Percentiles rank a stretch among this genome's conserved stretches.
These are phyloP conservation scores for Amiota minor DNA, from an alignment of 2,888 invertebrate species.

Conservation along the genomic window DNA sequence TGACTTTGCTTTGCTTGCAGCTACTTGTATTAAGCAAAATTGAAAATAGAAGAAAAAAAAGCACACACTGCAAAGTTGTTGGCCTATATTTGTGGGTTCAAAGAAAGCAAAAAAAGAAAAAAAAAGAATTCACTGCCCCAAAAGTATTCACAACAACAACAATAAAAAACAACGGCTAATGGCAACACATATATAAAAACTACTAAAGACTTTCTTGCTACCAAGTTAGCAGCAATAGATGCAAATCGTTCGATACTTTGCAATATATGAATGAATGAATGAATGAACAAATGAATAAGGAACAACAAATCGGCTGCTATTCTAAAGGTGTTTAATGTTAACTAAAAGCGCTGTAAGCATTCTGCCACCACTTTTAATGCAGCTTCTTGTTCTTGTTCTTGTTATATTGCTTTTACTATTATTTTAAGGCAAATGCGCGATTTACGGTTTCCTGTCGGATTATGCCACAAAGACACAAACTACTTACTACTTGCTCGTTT, in stretches of 20 bases:
- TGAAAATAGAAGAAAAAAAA: not conserved
- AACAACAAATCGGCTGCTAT: not conserved
- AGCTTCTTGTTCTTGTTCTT: not conserved
- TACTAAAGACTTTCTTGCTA: not conserved
- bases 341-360: slow-evolving; percentile 20
- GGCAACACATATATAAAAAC: not conserved
- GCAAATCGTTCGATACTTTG: not conserved
- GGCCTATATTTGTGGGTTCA: slow-evolving; percentile 21
- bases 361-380: slow-evolving; percentile 15
- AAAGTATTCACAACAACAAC: not conserved
- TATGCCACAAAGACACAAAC: slow-evolving; percentile 11
- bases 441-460: slow-evolving; percentile 25
- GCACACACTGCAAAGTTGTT: slow-evolving; percentile 5
- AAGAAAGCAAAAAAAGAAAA: slow-evolving; percentile 6
- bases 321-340: slow-evolving; percentile 32
- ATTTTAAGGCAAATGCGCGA: slow-evolving; percentile 26
- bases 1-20: too few relatives aligned
- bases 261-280: not conserved
- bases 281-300: not conserved
- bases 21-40: too few relatives aligned
- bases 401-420: not conserved
- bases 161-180: not conserved
- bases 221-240: slow-evolving; percentile 16
- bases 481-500: too few relatives aligned
- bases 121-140: not conserved